Evolutionary conservation across 2,113 vertebrate species (phyloP).

Genomic region (Lepisosteus osseus): DNA sequence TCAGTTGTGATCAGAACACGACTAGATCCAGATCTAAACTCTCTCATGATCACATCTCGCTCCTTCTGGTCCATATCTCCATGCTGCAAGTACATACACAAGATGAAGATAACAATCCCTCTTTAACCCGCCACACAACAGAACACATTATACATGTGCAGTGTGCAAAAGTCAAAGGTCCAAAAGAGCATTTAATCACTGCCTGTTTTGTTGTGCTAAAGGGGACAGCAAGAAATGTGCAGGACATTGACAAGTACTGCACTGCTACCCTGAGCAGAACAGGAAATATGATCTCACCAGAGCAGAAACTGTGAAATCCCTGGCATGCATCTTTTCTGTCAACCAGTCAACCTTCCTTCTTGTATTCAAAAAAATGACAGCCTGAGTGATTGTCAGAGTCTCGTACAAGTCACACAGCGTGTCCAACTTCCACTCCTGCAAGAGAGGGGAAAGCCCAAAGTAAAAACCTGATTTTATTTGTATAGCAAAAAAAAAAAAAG

Average conservation of each 20-base stretch:
- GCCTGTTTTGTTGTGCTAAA: no score
- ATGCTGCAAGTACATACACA: constrained; percentile 67
- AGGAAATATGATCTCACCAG: constrained; percentile 72
- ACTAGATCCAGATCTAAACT: constrained; percentile 93
- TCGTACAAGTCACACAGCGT: constrained; percentile 96
- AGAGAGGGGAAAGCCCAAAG: not conserved
- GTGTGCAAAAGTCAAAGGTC: no score
- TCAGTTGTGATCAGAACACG: constrained; percentile 96
- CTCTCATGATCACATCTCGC: constrained; percentile 96
- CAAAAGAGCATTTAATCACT: no score
- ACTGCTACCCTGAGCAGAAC: not conserved
- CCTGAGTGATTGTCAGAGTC: constrained; percentile 95
- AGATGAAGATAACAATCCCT: no score
- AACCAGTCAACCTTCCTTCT: constrained; percentile 98
- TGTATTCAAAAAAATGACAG: constrained; percentile 97
- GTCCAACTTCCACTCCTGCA: constrained; percentile 96
- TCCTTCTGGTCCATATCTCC: constrained; percentile 99
- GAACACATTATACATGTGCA: no score
- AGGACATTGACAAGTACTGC: no score
- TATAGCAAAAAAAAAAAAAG: not conserved
- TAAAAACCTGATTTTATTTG: no score
- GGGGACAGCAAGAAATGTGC: no score
- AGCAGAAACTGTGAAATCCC: constrained; percentile 96
- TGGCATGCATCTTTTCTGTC: constrained; percentile 95
- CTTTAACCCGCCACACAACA: no score